Evolutionary conservation across 2,797 vertebrate genomes (phyloP).

Genomic region (Nothura maculosa): DNA sequence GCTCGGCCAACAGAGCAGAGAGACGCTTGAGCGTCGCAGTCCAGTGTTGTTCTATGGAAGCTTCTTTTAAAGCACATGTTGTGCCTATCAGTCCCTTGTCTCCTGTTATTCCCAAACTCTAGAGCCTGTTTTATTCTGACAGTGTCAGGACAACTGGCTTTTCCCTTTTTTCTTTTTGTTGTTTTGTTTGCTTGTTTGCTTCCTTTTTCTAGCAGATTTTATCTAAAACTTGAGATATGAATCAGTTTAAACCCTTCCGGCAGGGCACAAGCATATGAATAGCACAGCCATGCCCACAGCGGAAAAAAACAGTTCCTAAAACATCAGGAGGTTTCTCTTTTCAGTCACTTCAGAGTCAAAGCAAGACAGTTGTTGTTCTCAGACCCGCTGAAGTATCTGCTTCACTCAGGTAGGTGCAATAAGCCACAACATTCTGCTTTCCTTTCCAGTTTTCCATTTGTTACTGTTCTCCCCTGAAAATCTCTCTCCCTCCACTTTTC

Average conservation of each 20-base stretch:
- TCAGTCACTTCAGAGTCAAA: not conserved
- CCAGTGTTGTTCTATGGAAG: not conserved
- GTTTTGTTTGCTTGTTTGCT: not conserved
- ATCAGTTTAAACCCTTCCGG: constrained; percentile 13
- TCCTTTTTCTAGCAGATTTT: not conserved
- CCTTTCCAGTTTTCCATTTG: not conserved
- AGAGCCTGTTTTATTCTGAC: not conserved
- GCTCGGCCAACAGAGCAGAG: not conserved
- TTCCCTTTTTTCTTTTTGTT: not conserved
- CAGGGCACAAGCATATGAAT: not conserved
- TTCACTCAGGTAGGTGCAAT: not conserved
- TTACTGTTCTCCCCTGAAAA: not conserved
- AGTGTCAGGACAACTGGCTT: not conserved
- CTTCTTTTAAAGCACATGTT: not conserved
- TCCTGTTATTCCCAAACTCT: not conserved
- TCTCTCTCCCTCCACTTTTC: not conserved
- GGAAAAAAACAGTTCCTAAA: constrained; percentile 18
- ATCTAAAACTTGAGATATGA: not conserved
- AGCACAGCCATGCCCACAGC: not conserved
- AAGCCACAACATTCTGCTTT: not conserved
- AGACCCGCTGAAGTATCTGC: not conserved
- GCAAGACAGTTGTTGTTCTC: not conserved
- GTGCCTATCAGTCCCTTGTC: not conserved
- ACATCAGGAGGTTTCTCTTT: not conserved
- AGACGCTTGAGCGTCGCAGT: not conserved